A percentile compares a stretch with the other conserved stretches of the same genome.
These are phyloP conservation scores for Atta texana DNA, from an alignment of 1,140 invertebrate genomes.

Conservation along the genomic window DNA sequence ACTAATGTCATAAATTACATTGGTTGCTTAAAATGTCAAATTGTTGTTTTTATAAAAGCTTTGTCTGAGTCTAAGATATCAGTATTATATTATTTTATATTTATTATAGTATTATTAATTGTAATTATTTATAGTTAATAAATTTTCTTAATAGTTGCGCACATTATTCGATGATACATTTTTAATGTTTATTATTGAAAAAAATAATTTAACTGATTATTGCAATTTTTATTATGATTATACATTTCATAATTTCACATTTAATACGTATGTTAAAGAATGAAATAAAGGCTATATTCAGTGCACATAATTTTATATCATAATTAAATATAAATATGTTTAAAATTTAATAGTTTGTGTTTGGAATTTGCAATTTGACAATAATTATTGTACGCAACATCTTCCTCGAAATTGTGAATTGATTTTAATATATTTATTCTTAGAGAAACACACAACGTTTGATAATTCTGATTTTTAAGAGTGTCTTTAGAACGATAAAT, in stretches of 20 bases:
- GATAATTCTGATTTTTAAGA: neutral
- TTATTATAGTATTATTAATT: too few relatives aligned
- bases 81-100: neutral
- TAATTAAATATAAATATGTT: slow-evolving; percentile 4
- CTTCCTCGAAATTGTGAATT: neutral
- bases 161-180: neutral
- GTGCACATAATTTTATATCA: neutral
- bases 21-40: neutral
- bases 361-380: neutral
- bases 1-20: neutral
- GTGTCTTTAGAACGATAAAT: neutral
- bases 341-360: slow-evolving; percentile 17
- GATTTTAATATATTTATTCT: neutral
- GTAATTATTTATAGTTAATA: neutral
- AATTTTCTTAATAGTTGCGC: neutral
- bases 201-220: neutral
- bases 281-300: neutral
- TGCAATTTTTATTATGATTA: neutral
- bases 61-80: neutral
- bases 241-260: neutral
- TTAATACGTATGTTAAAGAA: neutral
- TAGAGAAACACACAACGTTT: neutral
- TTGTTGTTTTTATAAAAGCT: slow-evolving; percentile 12
- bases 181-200: neutral
- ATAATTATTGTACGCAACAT: neutral